These are phyloP conservation scores for Linnaemya tessellans DNA, from an alignment of 2,888 invertebrate species.

Conservation along the genomic window DNA sequence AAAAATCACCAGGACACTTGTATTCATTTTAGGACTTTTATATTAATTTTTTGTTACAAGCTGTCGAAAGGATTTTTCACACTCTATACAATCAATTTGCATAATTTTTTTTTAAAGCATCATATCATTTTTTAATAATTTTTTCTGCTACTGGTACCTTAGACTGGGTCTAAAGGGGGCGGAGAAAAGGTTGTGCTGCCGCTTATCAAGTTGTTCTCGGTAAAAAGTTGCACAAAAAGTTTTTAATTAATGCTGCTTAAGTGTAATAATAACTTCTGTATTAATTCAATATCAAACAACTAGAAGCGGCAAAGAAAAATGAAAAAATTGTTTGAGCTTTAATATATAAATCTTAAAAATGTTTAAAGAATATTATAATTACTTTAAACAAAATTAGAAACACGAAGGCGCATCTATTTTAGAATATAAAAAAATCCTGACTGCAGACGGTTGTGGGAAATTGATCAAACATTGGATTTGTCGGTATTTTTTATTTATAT, in stretches of 20 bases:
- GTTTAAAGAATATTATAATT: too few species aligned
- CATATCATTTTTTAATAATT: conserved; percentile 48
- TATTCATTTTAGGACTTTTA: conserved; percentile 51
- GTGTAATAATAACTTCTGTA: conserved; percentile 63
- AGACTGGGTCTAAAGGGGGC: background rate
- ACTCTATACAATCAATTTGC: conserved; percentile 65
- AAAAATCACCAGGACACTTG: conserved; percentile 52
- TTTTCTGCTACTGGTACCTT: conserved; percentile 35
- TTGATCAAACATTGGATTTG: too few species aligned
- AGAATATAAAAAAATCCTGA: too few species aligned
- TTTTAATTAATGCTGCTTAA: conserved; percentile 70
- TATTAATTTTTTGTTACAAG: conserved; percentile 51
- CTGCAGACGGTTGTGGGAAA: too few species aligned
- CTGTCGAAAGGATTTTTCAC: conserved; percentile 72
- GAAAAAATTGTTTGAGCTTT: background rate
- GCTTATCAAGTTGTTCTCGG: background rate
- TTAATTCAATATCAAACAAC: conserved; percentile 50
- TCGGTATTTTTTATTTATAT: too few species aligned
- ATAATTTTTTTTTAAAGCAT: conserved; percentile 63
- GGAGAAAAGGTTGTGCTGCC: conserved; percentile 30
- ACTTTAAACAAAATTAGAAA: too few species aligned
- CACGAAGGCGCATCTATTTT: too few species aligned
- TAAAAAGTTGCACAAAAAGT: conserved; percentile 52
- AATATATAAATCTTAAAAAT: too few species aligned
- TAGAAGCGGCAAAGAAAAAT: background rate